phyloP scores from a whole-genome alignment of 2,797 vertebrate species.

The Anolis apletophallus region DNA sequence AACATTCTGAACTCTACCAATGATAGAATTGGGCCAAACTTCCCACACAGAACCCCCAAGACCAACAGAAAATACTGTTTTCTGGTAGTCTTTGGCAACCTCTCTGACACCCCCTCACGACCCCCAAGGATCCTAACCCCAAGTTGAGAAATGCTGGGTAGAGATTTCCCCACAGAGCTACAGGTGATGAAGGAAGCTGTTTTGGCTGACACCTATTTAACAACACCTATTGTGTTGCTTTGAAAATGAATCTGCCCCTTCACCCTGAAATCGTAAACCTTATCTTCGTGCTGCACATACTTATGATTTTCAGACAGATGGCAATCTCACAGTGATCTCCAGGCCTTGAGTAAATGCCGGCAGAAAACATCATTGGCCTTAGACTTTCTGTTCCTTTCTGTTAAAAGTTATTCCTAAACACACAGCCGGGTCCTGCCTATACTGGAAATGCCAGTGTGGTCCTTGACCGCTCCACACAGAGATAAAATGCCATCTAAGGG shows the following conservation, averaged over 20 bases:
- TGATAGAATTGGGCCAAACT: too few species aligned
- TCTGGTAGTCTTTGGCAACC: too few species aligned
- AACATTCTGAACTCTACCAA: too few species aligned
- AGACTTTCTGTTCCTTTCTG: constrained; percentile 23
- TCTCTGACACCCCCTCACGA: too few species aligned
- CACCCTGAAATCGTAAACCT: constrained; percentile 5
- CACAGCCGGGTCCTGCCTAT: constrained; percentile 32
- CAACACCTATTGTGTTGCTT: background rate
- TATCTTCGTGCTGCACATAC: constrained; percentile 1
- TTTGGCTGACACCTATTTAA: background rate
- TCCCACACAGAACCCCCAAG: too few species aligned
- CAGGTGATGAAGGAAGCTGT: background rate
- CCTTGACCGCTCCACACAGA: constrained; percentile 28
- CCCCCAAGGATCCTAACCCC: too few species aligned
- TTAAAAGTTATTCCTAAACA: constrained; percentile 43
- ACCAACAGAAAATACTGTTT: too few species aligned
- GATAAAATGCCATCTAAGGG: constrained; percentile 26
- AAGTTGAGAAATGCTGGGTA: too few species aligned
- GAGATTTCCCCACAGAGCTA: too few species aligned
- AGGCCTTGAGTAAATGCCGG: constrained; percentile 15
- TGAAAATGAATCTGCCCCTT: background rate
- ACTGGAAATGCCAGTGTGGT: constrained; percentile 28
- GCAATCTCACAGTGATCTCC: constrained; percentile 15
- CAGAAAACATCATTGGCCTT: constrained; percentile 32
- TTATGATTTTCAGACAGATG: constrained; percentile 27